These are phyloP conservation scores for Ctena decussata DNA, from an alignment of 2,888 invertebrate species.

Conservation along the genomic window DNA sequence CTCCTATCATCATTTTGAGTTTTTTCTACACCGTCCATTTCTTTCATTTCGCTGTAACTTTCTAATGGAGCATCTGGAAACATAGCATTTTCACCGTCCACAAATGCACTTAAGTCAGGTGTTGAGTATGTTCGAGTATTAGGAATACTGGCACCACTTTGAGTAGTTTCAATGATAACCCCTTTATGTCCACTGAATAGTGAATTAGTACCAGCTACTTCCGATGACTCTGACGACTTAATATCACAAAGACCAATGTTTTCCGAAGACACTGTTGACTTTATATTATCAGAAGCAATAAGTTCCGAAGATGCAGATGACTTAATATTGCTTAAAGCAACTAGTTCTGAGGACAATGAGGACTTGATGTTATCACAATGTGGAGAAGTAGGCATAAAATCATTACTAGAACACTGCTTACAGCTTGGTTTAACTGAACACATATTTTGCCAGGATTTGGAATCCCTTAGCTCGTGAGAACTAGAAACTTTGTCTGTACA, in stretches of 20 bases:
- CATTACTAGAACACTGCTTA: background rate
- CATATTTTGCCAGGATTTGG: background rate
- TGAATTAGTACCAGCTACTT: constrained; percentile 23
- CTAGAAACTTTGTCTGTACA: background rate
- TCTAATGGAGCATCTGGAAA: constrained; percentile 75
- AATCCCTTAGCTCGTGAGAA: background rate
- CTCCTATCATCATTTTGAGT: constrained; percentile 26
- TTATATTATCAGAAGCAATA: too few relatives aligned
- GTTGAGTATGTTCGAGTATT: constrained; percentile 21
- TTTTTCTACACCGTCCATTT: background rate
- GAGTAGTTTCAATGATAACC: background rate
- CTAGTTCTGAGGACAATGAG: background rate
- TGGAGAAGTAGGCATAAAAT: background rate
- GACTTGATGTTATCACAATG: background rate
- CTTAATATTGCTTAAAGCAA: too few relatives aligned
- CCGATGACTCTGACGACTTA: background rate
- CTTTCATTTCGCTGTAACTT: constrained; percentile 6
- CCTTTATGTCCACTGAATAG: constrained; percentile 37
- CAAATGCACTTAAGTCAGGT: constrained; percentile 66
- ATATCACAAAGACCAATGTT: too few relatives aligned
- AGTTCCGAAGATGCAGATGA: too few relatives aligned
- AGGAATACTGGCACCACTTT: background rate
- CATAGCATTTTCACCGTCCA: constrained; percentile 81
- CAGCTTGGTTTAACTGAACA: background rate
- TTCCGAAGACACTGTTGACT: too few relatives aligned